Evolutionary conservation across 2,113 vertebrate genomes (phyloP), one percentile per base, ranked within the genome.

Genomic region (Lota lota): DNA sequence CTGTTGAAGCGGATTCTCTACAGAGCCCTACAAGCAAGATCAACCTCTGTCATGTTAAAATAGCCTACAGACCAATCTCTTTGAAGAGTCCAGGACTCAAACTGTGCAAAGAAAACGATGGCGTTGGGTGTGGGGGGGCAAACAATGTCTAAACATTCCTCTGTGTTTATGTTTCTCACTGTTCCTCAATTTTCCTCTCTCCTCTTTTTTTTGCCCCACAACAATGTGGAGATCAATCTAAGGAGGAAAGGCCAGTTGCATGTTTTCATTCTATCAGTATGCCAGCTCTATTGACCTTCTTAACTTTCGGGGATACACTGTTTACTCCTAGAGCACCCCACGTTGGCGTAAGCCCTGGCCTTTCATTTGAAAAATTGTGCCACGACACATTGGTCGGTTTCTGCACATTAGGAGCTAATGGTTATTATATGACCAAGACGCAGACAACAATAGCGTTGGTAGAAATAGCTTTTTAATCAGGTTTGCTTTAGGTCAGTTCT

Each of bases 231-330:
- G 71, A 85, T 87, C 83, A 88, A 76, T 88, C 80, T 63, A 20
- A 78, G 19, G 73, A 63, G 68, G 67, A 88, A 87, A 87, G 85
- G 85, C 74, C 82, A 84, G 73, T 57, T 69, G 70, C 14, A 53
- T 61, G 40, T 36, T 80, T 59, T 79, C 66, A 1, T 58, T 72
- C 76, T 66, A 78, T 87, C 83, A 80, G 80, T 78, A 74, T 71
- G 76, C 83, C 78, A 66, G 70, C 80, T 85, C 79, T 70, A 77
- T 73, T 89, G 84, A 90, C 89, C 86, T 90, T 89, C 89, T 80
- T 81, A 86, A 89, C 85, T 78, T 78, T 81, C 79, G 80, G 87
- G 86, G 84, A 85, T 85, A 83, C 84, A 84, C 69, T 68, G 70
- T 75, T 74, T 83, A 80, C 81, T 47, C 40, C 40, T 10, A 8